Percentiles rank a stretch among this genome's conserved stretches.
Conservation (phyloP, 2,797 vertebrate genomes). For the Catamblyrhynchus diadema region DNA sequence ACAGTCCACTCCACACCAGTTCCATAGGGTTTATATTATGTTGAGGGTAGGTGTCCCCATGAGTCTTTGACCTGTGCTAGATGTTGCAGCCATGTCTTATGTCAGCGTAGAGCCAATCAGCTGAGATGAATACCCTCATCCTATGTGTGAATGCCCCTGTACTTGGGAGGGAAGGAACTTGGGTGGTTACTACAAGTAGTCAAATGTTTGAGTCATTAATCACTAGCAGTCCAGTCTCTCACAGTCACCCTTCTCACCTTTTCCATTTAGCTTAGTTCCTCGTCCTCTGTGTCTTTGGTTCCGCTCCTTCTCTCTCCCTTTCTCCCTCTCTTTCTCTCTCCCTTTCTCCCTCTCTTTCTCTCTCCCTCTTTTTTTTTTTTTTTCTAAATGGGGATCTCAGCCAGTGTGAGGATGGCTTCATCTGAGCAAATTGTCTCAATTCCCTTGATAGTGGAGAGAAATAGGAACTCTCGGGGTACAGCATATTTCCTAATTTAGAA, state of each 20-base stretch:
- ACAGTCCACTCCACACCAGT: not conserved
- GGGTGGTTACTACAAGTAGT: not conserved
- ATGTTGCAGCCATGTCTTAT: not conserved
- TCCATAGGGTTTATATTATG: not conserved
- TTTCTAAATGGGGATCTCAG: not conserved
- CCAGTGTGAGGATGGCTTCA: not conserved
- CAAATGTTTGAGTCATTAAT: not conserved
- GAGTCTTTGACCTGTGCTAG: not conserved
- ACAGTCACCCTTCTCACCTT: not conserved
- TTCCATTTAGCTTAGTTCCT: not conserved
- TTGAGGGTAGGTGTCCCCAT: not conserved
- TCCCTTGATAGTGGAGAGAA: not conserved
- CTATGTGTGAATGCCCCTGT: rapidly evolving
- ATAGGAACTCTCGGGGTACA: not conserved
- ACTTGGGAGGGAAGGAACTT: not conserved
- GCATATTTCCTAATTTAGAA: not conserved
- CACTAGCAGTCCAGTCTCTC: not conserved
- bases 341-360: rapidly evolving
- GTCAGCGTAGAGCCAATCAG: rapidly evolving
- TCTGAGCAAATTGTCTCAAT: not conserved
- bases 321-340: not conserved
- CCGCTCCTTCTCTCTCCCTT: not conserved
- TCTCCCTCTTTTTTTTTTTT: not conserved
- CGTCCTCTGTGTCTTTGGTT: not conserved
- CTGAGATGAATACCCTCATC: not conserved